phyloP scores from a whole-genome alignment of 2,888 invertebrate species.

The Sylvicola cinctus region DNA sequence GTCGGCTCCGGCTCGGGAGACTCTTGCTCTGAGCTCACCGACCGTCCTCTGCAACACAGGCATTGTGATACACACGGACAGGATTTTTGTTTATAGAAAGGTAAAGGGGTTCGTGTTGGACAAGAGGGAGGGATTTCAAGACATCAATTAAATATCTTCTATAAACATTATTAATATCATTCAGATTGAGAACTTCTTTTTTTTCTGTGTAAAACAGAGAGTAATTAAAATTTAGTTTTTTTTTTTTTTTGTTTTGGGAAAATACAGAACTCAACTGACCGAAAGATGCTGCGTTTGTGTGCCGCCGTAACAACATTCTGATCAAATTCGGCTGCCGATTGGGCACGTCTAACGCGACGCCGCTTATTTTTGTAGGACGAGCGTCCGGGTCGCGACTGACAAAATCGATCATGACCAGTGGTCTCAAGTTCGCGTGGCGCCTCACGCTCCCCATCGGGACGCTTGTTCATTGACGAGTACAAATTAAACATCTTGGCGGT shows the following conservation, averaged over 20 bases:
- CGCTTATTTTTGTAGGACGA: slow-evolving; percentile 22
- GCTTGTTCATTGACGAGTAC: slow-evolving; percentile 43
- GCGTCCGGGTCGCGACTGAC: slow-evolving; percentile 36
- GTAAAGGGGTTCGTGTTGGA: no score
- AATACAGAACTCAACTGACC: slow-evolving; percentile 23
- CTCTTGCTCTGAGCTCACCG: slow-evolving; percentile 38
- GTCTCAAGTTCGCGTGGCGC: slow-evolving; percentile 34
- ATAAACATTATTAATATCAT: no score
- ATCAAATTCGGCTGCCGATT: slow-evolving; percentile 46
- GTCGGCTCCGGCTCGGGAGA: slow-evolving; percentile 26
- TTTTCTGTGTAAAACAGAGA: not conserved
- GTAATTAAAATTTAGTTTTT: not conserved
- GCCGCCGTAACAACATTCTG: slow-evolving; percentile 32
- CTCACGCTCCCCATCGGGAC: slow-evolving; percentile 31
- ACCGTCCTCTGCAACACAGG: slow-evolving; percentile 26
- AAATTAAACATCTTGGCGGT: slow-evolving; percentile 50
- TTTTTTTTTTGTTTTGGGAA: not conserved
- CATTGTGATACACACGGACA: no score
- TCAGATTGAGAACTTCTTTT: no score
- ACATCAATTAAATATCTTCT: no score
- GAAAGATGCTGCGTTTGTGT: slow-evolving; percentile 37
- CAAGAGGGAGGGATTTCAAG: no score
- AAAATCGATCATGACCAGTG: slow-evolving; percentile 65
- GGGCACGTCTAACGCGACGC: slow-evolving; percentile 37
- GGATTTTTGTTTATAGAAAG: no score